A percentile compares a stretch with the other conserved stretches of the same genome.
These are phyloP conservation scores for Mola mola DNA, from an alignment of 2,113 vertebrate species.

Conservation along the genomic window DNA sequence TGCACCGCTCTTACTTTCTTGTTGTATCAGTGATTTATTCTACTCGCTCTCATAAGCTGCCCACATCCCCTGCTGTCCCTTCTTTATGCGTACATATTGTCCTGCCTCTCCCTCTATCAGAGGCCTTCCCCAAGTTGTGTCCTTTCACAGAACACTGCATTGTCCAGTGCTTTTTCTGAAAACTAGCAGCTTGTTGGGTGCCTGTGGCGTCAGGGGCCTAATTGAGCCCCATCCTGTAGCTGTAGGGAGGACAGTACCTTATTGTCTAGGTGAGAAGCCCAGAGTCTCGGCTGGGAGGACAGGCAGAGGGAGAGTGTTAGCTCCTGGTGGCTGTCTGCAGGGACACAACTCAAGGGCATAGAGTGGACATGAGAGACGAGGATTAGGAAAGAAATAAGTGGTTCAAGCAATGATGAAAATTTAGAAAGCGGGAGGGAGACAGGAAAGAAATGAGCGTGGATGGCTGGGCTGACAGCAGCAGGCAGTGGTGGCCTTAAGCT, in stretches of 20 bases:
- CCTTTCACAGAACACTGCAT: constrained; percentile 38
- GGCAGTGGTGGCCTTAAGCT: constrained; percentile 40
- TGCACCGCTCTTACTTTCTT: neutral
- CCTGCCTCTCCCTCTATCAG: neutral
- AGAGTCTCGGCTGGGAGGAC: constrained; percentile 34
- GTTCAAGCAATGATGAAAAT: constrained; percentile 6
- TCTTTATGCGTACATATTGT: neutral
- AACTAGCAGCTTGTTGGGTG: constrained; percentile 47
- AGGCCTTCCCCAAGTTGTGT: neutral
- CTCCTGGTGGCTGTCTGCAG: constrained; percentile 1
- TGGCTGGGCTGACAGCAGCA: constrained; percentile 20
- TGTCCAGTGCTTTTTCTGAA: constrained; percentile 34
- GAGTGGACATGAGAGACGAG: constrained; percentile 17
- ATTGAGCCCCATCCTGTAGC: constrained; percentile 40
- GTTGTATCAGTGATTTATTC: neutral
- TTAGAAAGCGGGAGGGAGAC: neutral
- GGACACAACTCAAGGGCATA: constrained; percentile 45
- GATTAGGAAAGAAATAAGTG: constrained; percentile 8
- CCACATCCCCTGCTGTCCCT: neutral
- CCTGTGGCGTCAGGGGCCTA: constrained; percentile 41
- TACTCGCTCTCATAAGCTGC: neutral
- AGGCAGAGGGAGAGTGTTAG: constrained; percentile 33
- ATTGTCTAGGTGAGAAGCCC: constrained; percentile 50
- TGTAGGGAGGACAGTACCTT: constrained; percentile 26
- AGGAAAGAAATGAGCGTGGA: neutral